Evolutionary conservation across 2,113 vertebrate genomes (phyloP).

Genomic region (Istiophorus platypterus): DNA sequence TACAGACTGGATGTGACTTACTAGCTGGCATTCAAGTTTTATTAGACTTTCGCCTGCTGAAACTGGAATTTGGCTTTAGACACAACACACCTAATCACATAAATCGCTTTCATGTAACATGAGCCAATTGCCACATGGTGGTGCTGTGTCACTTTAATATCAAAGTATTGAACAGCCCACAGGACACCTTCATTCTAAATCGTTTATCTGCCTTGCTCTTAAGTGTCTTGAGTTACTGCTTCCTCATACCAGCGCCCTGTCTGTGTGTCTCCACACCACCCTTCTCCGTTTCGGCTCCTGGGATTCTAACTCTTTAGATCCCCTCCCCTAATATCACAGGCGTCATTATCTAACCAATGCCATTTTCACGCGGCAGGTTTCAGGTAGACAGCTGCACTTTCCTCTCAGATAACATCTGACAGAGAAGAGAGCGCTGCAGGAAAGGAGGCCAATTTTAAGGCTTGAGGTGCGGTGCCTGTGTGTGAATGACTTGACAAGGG

Average conservation of each 20-base stretch:
- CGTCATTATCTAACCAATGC: constrained; percentile 65
- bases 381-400: constrained; percentile 50
- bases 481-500: constrained; percentile 60
- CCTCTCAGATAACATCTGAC: constrained; percentile 61
- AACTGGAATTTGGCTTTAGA: constrained; percentile 1
- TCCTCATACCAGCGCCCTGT: constrained; percentile 63
- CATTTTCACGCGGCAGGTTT: constrained; percentile 58
- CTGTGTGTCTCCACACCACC: constrained; percentile 50
- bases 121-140: constrained; percentile 61
- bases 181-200: constrained; percentile 6
- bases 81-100: background rate
- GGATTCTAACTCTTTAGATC: background rate
- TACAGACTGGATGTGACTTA: constrained; percentile 18
- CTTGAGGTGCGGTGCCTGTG: constrained; percentile 40
- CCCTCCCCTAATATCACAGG: constrained; percentile 38
- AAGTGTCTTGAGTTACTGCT: constrained; percentile 49
- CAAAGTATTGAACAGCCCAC: background rate
- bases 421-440: constrained; percentile 37
- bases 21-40: constrained; percentile 14
- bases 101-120: constrained; percentile 3
- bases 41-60: constrained; percentile 31
- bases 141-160: constrained; percentile 70
- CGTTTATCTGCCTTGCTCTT: constrained; percentile 42
- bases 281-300: constrained; percentile 45
- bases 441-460: constrained; percentile 44